Evolutionary conservation across 2,113 vertebrate genomes (phyloP).

Genomic region (Paratilapia polleni): DNA sequence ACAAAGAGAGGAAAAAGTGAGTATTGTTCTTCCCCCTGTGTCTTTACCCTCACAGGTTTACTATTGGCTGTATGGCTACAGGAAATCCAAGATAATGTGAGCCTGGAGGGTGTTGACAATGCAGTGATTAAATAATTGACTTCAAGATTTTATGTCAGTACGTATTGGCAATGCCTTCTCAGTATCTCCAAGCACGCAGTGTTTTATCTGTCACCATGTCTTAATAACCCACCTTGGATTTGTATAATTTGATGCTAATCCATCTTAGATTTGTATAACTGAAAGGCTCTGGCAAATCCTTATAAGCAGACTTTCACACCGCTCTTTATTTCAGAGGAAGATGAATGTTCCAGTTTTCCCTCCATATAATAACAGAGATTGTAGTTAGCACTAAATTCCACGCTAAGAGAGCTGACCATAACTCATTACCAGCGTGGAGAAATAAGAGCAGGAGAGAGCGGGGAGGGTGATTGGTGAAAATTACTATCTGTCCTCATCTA

Average conservation of each 20-base stretch:
- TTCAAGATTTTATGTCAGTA: not conserved
- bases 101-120: not conserved
- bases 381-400: not conserved
- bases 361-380: slow-evolving; percentile 9
- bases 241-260: slow-evolving; percentile 19
- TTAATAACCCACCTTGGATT: slow-evolving; percentile 15
- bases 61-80: not conserved
- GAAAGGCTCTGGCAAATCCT: not conserved
- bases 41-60: slow-evolving; percentile 23
- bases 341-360: not conserved
- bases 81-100: not conserved
- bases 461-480: not conserved
- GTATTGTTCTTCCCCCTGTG: slow-evolving; percentile 66
- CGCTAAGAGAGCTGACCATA: not conserved
- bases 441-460: not conserved
- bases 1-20: slow-evolving; percentile 99
- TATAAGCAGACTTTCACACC: not conserved
- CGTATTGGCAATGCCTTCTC: not conserved
- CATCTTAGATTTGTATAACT: not conserved
- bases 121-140: not conserved
- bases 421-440: slow-evolving; percentile 14
- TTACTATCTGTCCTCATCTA: slow-evolving; percentile 9
- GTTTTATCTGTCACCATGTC: slow-evolving; percentile 25
- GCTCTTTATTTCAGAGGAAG: slow-evolving; percentile 1
- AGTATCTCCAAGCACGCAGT: not conserved